These are phyloP conservation scores for Agriotes lineatus DNA, from an alignment of 2,888 invertebrate genomes.

Conservation along the genomic window DNA sequence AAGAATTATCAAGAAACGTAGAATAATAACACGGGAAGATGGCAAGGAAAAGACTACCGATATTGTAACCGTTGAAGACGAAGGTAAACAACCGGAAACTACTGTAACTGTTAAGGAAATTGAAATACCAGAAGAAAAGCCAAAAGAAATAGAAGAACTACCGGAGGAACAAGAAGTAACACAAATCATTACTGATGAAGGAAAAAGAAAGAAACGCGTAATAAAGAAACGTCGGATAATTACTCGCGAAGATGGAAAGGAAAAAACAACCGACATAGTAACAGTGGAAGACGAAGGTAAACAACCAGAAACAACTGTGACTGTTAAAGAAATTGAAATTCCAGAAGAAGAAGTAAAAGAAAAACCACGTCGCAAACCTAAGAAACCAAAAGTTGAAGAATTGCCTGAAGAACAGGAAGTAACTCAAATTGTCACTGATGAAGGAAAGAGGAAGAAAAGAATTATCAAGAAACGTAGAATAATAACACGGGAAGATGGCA, in stretches of 20 bases:
- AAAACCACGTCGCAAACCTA: slow-evolving; percentile 60
- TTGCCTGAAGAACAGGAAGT: slow-evolving; percentile 54
- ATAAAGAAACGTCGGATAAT: slow-evolving; percentile 28
- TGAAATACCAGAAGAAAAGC: slow-evolving; percentile 49
- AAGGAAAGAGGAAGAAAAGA: slow-evolving; percentile 42
- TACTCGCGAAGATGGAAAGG: slow-evolving; percentile 25
- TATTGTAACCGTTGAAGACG: slow-evolving; percentile 56
- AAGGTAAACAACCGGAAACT: slow-evolving; percentile 54
- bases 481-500: slow-evolving; percentile 41
- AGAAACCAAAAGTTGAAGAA: slow-evolving; percentile 49
- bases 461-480: slow-evolving; percentile 28
- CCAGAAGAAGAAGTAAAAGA: slow-evolving; percentile 61
- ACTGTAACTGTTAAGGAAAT: slow-evolving; percentile 51
- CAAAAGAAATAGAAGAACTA: slow-evolving; percentile 41
- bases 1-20: slow-evolving; percentile 59
- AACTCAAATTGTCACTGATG: slow-evolving; percentile 24
- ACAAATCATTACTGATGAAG: slow-evolving; percentile 41
- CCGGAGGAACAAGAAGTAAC: slow-evolving; percentile 45
- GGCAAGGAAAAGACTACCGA: slow-evolving; percentile 61
- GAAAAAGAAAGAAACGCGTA: slow-evolving; percentile 40
- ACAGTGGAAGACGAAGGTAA: slow-evolving; percentile 54
- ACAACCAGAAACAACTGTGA: slow-evolving; percentile 44
- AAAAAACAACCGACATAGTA: slow-evolving; percentile 43
- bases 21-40: slow-evolving; percentile 61
- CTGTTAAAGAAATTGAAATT: slow-evolving; percentile 38